Percentiles rank a stretch among this genome's conserved stretches.
These are phyloP conservation scores for Plumapathes pennacea DNA, from an alignment of 92 coral and sea anemone genomes.

Conservation along the genomic window DNA sequence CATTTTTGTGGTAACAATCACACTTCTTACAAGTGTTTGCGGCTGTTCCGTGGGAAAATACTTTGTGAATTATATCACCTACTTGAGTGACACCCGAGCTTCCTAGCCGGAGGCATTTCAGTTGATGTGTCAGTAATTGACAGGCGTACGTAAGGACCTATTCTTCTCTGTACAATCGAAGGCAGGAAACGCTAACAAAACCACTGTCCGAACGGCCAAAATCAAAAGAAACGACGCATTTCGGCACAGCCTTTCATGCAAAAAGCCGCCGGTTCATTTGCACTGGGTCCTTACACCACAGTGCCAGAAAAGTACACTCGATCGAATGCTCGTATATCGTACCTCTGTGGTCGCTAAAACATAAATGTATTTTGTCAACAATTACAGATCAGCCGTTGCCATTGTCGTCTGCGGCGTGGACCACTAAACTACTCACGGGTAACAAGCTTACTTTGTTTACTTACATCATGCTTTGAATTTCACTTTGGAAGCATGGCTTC, in stretches of 20 bases:
- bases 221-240: conserved; percentile 55
- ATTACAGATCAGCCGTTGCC: too few relatives aligned
- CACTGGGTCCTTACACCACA: too few relatives aligned
- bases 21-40: conserved; percentile 71
- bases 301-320: too few relatives aligned
- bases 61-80: conserved; percentile 57
- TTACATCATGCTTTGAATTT: conserved; percentile 97
- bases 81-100: conserved; percentile 44
- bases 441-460: conserved; percentile 57
- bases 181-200: conserved; percentile 62
- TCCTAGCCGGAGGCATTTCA: conserved; percentile 51
- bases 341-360: too few relatives aligned
- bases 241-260: conserved; percentile 20
- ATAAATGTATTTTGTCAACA: too few relatives aligned
- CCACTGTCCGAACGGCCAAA: conserved; percentile 37
- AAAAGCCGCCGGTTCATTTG: too few relatives aligned
- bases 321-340: too few relatives aligned
- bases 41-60: conserved; percentile 91
- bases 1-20: conserved; percentile 77
- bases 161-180: conserved; percentile 46
- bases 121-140: conserved; percentile 19
- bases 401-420: too few relatives aligned
- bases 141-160: conserved; percentile 36
- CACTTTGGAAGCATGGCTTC: conserved; percentile 94
- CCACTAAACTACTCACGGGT: too few relatives aligned